Conservation (phyloP, 2,797 vertebrate genomes). For the Uromys caudimaculatus region DNA sequence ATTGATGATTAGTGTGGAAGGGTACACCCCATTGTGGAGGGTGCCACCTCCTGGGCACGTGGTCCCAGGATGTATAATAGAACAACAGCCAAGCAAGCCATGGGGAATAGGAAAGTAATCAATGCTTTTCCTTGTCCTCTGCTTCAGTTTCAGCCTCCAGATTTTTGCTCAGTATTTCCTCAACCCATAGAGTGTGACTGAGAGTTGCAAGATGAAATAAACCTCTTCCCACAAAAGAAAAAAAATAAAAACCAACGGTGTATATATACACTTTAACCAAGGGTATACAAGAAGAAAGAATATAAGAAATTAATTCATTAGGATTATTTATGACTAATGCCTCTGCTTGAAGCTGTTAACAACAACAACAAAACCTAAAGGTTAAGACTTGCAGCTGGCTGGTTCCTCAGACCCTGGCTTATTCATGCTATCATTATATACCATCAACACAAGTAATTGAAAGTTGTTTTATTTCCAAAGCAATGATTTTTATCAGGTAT, state of each 20-base stretch:
- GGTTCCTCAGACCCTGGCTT: conserved; percentile 30
- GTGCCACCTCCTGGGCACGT: background rate
- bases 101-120: background rate
- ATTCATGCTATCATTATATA: background rate
- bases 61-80: background rate
- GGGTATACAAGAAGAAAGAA: background rate
- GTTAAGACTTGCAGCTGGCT: conserved; percentile 19
- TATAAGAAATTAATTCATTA: conserved; percentile 65
- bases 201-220: background rate
- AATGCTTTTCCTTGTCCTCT: background rate
- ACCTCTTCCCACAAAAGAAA: background rate
- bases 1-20: background rate
- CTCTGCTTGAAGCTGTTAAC: conserved; percentile 25
- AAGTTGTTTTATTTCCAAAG: conserved; percentile 60
- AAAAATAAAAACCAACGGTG: conserved; percentile 3
- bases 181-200: background rate
- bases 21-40: background rate
- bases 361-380: background rate
- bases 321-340: conserved; percentile 48
- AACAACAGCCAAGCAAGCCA: background rate
- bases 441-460: conserved; percentile 25
- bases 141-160: background rate
- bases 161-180: background rate
- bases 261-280: conserved; percentile 65
- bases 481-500: conserved; percentile 53